These are phyloP conservation scores for Rhingia rostrata DNA, from an alignment of 2,888 invertebrate genomes.

Conservation along the genomic window DNA sequence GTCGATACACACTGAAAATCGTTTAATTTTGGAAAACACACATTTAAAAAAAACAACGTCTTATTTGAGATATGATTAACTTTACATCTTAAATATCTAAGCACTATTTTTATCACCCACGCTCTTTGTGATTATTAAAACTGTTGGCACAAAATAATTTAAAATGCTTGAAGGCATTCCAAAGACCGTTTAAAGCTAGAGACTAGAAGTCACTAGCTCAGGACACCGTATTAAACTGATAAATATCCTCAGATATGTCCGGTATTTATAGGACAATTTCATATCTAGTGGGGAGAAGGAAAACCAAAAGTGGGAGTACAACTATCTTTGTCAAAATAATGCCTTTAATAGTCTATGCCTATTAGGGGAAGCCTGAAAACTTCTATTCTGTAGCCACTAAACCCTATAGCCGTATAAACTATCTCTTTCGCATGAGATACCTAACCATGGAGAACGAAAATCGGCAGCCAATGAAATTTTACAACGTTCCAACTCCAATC, in stretches of 20 bases:
- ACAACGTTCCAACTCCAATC: constrained; percentile 64
- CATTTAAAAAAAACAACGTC: not conserved
- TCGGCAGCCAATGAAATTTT: constrained; percentile 66
- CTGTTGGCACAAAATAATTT: constrained; percentile 32
- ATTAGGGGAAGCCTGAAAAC: constrained; percentile 2
- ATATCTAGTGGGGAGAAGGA: not conserved
- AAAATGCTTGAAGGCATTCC: constrained; percentile 36
- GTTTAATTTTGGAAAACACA: not conserved
- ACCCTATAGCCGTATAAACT: constrained; percentile 30
- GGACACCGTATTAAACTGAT: constrained; percentile 49
- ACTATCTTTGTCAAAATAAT: constrained; percentile 35
- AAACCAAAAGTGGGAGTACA: constrained; percentile 41
- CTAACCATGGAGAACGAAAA: constrained; percentile 51
- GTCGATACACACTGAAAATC: not conserved
- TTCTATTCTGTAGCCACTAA: constrained; percentile 40
- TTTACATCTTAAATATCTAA: constrained; percentile 5
- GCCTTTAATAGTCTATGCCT: constrained; percentile 33
- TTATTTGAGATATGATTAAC: constrained; percentile 31
- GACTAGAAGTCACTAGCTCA: constrained; percentile 37
- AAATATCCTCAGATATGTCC: constrained; percentile 14
- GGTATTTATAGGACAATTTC: constrained; percentile 66
- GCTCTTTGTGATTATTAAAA: constrained; percentile 19
- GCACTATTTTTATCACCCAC: constrained; percentile 4
- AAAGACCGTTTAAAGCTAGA: constrained; percentile 26
- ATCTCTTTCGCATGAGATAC: constrained; percentile 60